Percentiles rank a stretch among this genome's conserved stretches.
These are phyloP conservation scores for Bombus confusus DNA, from an alignment of 1,140 invertebrate genomes.

Conservation along the genomic window DNA sequence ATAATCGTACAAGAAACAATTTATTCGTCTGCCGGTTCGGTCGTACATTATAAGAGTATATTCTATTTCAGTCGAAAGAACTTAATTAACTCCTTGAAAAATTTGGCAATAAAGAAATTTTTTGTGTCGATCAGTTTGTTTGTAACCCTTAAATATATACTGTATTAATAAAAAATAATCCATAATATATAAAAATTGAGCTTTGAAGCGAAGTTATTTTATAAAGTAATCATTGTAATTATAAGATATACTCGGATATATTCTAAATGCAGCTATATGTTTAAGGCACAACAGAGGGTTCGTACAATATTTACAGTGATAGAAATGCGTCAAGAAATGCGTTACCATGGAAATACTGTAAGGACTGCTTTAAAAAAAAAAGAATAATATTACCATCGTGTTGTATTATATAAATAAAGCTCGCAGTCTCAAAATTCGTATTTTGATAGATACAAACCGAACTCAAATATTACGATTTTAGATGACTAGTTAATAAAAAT, in stretches of 20 bases:
- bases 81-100: background rate
- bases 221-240: constrained; percentile 42
- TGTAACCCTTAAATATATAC: constrained; percentile 13
- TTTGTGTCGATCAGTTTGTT: constrained; percentile 1
- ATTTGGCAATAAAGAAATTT: constrained; percentile 44
- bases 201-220: constrained; percentile 41
- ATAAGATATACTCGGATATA: background rate
- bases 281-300: constrained; percentile 65
- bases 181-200: constrained; percentile 56
- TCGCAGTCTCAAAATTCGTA: background rate
- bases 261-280: constrained; percentile 56
- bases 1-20: background rate
- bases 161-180: constrained; percentile 13
- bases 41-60: background rate
- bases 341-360: constrained; percentile 8
- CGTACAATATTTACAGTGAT: constrained; percentile 55
- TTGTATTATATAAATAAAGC: background rate
- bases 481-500: constrained; percentile 34
- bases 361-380: background rate
- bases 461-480: background rate
- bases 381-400: background rate
- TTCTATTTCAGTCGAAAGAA: constrained; percentile 10
- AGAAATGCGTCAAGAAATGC: constrained; percentile 15
- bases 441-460: background rate
- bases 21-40: background rate